phyloP scores from a whole-genome alignment of 2,797 vertebrate species.

The Sebastes kiyomatsui region DNA sequence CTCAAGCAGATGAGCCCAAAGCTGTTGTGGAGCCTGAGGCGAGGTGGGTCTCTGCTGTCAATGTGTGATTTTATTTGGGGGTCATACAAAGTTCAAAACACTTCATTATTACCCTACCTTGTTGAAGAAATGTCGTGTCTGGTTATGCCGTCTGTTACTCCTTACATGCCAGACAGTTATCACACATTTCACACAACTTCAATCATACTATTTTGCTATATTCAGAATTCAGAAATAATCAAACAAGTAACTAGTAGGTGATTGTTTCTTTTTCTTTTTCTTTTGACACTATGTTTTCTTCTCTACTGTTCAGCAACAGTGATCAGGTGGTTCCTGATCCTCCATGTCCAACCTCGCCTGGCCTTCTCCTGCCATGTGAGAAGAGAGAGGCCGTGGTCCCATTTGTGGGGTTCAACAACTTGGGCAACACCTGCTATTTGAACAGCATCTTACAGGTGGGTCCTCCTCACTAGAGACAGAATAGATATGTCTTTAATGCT shows the following conservation, averaged over 20 bases:
- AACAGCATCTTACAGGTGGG: constrained; percentile 97
- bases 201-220: neutral
- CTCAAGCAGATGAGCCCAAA: constrained; percentile 84
- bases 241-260: neutral
- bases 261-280: neutral
- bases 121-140: neutral
- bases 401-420: constrained; percentile 95
- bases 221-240: neutral
- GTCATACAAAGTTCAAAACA: neutral
- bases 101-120: neutral
- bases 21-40: constrained; percentile 73
- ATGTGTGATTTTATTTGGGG: neutral
- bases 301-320: constrained; percentile 55
- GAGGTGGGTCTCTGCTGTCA: constrained; percentile 61
- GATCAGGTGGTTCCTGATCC: constrained; percentile 90
- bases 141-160: neutral
- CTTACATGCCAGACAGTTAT: neutral
- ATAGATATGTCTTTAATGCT: neutral
- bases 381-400: constrained; percentile 90
- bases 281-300: neutral
- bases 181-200: neutral
- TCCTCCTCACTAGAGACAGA: neutral
- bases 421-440: constrained; percentile 98
- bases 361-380: constrained; percentile 77
- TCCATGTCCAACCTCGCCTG: constrained; percentile 80